Base-by-base conservation (phyloP, 1,140 invertebrate genomes). In the Achatina immaculata region DNA sequence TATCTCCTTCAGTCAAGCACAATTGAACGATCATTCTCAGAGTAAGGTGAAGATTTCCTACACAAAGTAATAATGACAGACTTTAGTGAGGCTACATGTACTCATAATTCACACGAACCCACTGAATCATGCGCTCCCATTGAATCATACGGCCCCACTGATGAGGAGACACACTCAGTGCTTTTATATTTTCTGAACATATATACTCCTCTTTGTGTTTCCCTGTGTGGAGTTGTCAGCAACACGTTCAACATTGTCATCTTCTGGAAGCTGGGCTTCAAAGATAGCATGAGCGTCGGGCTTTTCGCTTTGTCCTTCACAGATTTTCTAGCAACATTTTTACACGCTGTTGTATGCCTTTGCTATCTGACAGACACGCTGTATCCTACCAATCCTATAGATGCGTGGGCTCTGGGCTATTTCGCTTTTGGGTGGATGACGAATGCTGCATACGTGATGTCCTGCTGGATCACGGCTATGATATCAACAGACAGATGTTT, bases 391-490 rank as follows among this genome's bases (percentile, higher is more conserved):
- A 42, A 40, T 42, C 3, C 7, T 1, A 28, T 72, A 24, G 69
- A 72, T 43, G 14, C 40, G 9, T 72, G 69, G 69, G 42, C n/a
- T 4, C 11, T 72, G 42, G 69, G 69, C 19, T 19, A 6, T 11
- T 72, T 42, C 31, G 40, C 69, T 42, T 7, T 72, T 40, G 40
- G 42, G 4, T 72, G 69, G 69, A 28, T 72, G 24, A 16, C 2
- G 38, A 40, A 72, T 40, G 69, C 69, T 40, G 11, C 16, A 9
- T 72, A 42, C 42, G 11, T 42, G 34, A 72, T 43, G 1, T 72
- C 69, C 38, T 72, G 69, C 38, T 72, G 69, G 69, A 42, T 72
- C 38, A 72, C 69, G 9, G 40, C 69, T n/a, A 24, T 72, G 19
- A n/a, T 72, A 6, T 9, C 40, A 1, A n/a, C 43, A 28, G 69